Percentiles rank a stretch among this genome's conserved stretches.
Conservation (phyloP, 2,888 invertebrate genomes). For the Melikaiella ostensackeni region DNA sequence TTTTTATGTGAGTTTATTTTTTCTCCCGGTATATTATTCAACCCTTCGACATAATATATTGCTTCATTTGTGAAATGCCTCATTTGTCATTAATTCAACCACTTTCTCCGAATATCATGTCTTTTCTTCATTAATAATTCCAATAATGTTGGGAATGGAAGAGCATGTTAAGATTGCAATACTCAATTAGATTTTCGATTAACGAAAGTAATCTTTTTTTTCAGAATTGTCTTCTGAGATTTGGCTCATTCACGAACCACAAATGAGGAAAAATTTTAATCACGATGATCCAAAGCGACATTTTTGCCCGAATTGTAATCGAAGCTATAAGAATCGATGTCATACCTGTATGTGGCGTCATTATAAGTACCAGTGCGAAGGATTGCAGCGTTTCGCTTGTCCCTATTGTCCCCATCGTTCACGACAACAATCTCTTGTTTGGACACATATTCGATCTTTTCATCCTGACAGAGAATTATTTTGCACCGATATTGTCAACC, state of each 20-base stretch:
- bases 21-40: too few relatives aligned
- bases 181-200: too few relatives aligned
- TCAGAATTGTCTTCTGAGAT: neutral
- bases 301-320: constrained; percentile 80
- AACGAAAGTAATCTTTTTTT: constrained; percentile 11
- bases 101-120: too few relatives aligned
- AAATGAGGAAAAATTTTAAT: neutral
- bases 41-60: too few relatives aligned
- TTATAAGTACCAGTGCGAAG: constrained; percentile 77
- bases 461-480: constrained; percentile 70
- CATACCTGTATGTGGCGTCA: constrained; percentile 82
- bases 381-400: constrained; percentile 73
- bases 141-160: too few relatives aligned
- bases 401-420: constrained; percentile 71
- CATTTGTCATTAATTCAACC: too few relatives aligned
- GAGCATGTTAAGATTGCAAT: too few relatives aligned
- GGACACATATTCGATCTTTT: constrained; percentile 71
- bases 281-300: constrained; percentile 58
- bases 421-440: constrained; percentile 71
- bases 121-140: too few relatives aligned
- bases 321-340: constrained; percentile 81
- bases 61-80: too few relatives aligned
- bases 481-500: constrained; percentile 53
- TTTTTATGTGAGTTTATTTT: too few relatives aligned
- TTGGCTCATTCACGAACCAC: neutral